Base-by-base conservation (phyloP, 2,113 vertebrate species). In the Sinocyclocheilus rhinocerous region DNA sequence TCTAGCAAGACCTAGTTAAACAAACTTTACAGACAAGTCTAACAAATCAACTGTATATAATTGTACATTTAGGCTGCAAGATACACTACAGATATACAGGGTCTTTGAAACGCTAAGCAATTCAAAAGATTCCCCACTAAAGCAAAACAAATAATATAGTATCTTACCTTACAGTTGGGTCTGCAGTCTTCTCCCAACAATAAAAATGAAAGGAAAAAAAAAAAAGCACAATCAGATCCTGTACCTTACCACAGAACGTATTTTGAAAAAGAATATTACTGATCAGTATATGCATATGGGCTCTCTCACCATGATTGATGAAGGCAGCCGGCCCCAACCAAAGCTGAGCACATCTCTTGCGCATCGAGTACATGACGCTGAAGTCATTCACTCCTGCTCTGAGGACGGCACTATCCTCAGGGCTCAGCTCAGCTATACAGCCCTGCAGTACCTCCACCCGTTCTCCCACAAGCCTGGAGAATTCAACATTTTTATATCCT, bases 291-390 rank as follows among this genome's bases (percentile, higher is more conserved):
- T 48, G 45, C 45, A 48, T 48, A 48, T 3, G 11, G 45, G 45
- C 45, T 48, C 10, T 48, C 45, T 48, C 45, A 48, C 45, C 45
- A 48, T 48, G 45, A 48, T 48, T 48, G 45, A 48, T 48, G 3
- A 48, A 48, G 11, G 45, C 45, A 48, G 45, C 45, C 45, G 45
- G 45, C 45, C 45, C 45, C 45, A 98, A 94, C 97, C 97, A 98
- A 52, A 98, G 96, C 90, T 97, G 97, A 2, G 97, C 95, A 3
- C 97, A 97, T 89, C 94, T 96, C 82, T 97, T 98, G 18, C 97
- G 95, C 0, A 97, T 98, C 0, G 97, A 98, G 91, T 98, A 98
- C 97, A 97, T 98, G 80, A 98, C 95, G 75, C 97, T 98, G 93
- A 98, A 98, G 91, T 98, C 97, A 0, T 98, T 98, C 85, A 98